Evolutionary conservation across 2,888 invertebrate genomes (phyloP).

Genomic region (Escarpia spicata): DNA sequence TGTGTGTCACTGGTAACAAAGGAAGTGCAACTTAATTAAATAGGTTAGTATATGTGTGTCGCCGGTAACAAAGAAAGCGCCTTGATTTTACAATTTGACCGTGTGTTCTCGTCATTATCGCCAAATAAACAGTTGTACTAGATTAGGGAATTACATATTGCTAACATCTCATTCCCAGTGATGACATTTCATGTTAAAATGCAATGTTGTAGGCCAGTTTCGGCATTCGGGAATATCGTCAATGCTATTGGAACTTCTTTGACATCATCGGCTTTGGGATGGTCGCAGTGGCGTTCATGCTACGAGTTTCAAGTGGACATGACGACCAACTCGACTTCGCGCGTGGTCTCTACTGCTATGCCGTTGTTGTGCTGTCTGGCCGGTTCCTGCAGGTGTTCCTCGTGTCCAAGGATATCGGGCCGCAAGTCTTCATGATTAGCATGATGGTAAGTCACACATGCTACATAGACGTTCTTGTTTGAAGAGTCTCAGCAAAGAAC

Average conservation of each 20-base stretch:
- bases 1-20: too few relatives aligned
- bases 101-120: too few relatives aligned
- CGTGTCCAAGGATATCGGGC: neutral
- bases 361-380: neutral
- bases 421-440: neutral
- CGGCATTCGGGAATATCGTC: neutral
- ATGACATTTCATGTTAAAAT: neutral
- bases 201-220: neutral
- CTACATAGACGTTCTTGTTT: too few relatives aligned
- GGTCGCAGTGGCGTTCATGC: neutral
- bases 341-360: neutral
- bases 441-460: neutral
- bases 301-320: neutral
- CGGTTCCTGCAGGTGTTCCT: neutral
- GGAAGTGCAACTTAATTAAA: too few relatives aligned
- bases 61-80: too few relatives aligned
- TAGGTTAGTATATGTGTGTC: too few relatives aligned
- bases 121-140: too few relatives aligned
- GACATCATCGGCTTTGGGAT: neutral
- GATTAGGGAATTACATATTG: neutral
- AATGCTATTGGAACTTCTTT: neutral
- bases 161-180: neutral
- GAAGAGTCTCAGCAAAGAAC: too few relatives aligned
- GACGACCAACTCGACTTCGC: neutral
- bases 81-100: too few relatives aligned